Base-by-base conservation (phyloP, 2,888 invertebrate genomes). In the Keiferia lycopersicella region DNA sequence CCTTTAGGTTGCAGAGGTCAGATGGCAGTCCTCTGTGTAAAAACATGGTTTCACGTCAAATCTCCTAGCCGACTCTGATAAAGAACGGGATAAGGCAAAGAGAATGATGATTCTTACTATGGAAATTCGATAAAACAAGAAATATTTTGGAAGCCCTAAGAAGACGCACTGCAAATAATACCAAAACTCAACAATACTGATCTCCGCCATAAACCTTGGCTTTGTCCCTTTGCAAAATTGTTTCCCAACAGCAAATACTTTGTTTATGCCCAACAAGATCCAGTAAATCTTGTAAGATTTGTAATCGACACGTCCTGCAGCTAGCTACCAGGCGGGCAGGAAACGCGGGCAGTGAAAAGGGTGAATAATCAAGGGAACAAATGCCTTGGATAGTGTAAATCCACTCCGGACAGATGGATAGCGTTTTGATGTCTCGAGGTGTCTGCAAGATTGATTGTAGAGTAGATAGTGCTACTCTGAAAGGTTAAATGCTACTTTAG, bases 281-380 rank as follows among this genome's bases (percentile, higher is more conserved):
- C 61, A 66, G 60, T 60, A 71, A 77, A 73, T 75, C 76, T 73
- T 64, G 30, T 65, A 68, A 78, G 79, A 79, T 82, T 79, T 81
- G 81, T 80, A 76, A 79, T 77, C 70, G 74, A 77, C 64, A 66
- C 62, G 61, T 63, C 41, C 39, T 39, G 45, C 60, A 60, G 38
- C 61, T 61, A 60, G 38, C 61, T 61, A 73, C 65, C 69, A 64
- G 69, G 72, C 70, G 69, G 71, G 71, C 73, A 72, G 74, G 68
- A 73, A 70, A 71, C 71, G 73, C 72, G 72, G 75, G 72, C 71
- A 69, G 73, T 67, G 70, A 76, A 83, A 88, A 85, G 88, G 88
- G 88, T 87, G 87, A 87, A 88, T 88, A 88, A 86, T 83, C 80
- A 79, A 69, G 70, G 65, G 72, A 78, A 80, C 81, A 81, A 82